A percentile compares a stretch with the other conserved stretches of the same genome.
These are phyloP conservation scores for Paraescarpia echinospica DNA, from an alignment of 1,140 invertebrate species.

Conservation along the genomic window DNA sequence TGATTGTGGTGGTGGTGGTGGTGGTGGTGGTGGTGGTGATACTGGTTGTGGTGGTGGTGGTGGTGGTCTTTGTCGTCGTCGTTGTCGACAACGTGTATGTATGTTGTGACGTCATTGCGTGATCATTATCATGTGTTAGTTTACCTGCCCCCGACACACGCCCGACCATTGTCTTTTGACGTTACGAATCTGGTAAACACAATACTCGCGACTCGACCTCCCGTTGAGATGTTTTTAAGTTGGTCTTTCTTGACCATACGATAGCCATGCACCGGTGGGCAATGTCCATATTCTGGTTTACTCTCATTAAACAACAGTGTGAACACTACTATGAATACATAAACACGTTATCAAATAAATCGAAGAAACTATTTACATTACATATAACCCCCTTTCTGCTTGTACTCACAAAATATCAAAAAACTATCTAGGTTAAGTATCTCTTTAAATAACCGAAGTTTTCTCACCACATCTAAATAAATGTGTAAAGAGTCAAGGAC, in stretches of 20 bases:
- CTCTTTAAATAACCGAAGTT: not conserved
- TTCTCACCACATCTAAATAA: not conserved
- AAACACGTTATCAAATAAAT: not conserved
- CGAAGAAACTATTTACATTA: not conserved
- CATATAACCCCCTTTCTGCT: not conserved
- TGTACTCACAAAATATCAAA: not conserved
- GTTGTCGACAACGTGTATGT: not conserved
- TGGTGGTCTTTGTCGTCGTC: not conserved
- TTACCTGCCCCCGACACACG: no score
- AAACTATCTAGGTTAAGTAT: not conserved
- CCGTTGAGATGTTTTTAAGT: not conserved
- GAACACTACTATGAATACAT: not conserved
- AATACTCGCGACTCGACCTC: not conserved
- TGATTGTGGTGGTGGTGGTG: no score
- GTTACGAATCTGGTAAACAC: no score
- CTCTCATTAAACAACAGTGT: not conserved
- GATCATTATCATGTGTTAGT: no score
- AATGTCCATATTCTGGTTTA: not conserved
- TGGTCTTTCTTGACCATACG: not conserved
- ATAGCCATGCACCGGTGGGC: not conserved
- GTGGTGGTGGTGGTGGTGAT: no score
- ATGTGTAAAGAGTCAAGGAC: not conserved
- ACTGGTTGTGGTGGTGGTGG: no score
- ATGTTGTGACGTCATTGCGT: no score
- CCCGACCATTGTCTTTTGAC: no score